These are phyloP conservation scores for Rallus crepitans DNA, from an alignment of 2,797 vertebrate species.

Conservation along the genomic window DNA sequence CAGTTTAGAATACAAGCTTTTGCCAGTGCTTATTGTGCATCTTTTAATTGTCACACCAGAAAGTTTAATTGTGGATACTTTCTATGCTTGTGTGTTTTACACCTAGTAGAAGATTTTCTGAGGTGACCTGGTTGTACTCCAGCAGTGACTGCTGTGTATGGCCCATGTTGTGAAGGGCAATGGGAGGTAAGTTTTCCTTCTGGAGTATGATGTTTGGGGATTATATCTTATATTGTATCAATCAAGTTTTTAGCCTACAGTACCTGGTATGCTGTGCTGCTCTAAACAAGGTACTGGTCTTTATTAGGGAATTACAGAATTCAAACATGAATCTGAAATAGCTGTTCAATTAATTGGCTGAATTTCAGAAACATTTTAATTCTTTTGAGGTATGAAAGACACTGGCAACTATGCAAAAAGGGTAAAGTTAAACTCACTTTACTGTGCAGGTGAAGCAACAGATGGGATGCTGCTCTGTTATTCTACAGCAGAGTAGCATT, in stretches of 20 bases:
- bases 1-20: not conserved
- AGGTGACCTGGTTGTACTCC: not conserved
- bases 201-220: not conserved
- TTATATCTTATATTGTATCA: not conserved
- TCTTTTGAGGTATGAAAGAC: not conserved
- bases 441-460: not conserved
- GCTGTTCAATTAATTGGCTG: not conserved
- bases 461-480: not conserved
- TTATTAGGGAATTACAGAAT: not conserved
- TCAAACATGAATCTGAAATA: not conserved
- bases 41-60: not conserved
- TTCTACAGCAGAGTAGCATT: not conserved
- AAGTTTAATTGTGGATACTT: not conserved
- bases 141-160: not conserved
- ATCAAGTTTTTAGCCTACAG: not conserved
- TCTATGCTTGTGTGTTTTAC: not conserved
- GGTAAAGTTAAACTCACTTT: not conserved
- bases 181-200: not conserved
- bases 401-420: not conserved
- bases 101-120: not conserved
- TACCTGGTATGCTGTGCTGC: rapidly evolving
- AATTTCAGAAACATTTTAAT: not conserved
- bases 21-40: not conserved
- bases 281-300: not conserved
- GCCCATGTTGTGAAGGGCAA: not conserved